Evolutionary conservation across 2,113 vertebrate species (phyloP), one percentile per base, ranked within the genome.

Genomic region (Proterorhinus semilunaris): DNA sequence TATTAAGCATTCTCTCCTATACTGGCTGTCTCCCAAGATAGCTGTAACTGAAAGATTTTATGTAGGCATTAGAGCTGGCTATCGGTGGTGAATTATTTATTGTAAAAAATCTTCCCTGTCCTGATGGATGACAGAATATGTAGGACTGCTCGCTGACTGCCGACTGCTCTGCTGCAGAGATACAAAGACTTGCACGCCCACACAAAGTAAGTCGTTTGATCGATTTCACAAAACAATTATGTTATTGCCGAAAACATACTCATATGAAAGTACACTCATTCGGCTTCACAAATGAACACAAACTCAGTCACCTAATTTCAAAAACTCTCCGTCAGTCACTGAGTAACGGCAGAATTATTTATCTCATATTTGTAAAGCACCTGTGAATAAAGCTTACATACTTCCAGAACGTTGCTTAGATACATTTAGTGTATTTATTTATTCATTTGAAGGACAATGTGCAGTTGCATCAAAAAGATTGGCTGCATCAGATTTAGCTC

Each of bases 1-100:
- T 92, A 91, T 91, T 84, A 90, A 89, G 86, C 88, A 89, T 79
- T 86, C 87, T 87, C 86, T 75, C 76, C 83, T 82, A n/a, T n/a
- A 83, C 88, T 90, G 88, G 86, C 86, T 71, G 76, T 66, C 73
- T 91, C 89, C 90, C 90, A 90, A 74, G 86, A 90, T 85, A 84
- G 83, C 83, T 91, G 89, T 91, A 91, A 90, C 87, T 78, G 87
- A 88, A 86, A 91, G 86, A 91, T 90, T 88, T 90, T 88, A 76
- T 90, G 90, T 90, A 83, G 85, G 84, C 89, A 91, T 90, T 87
- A 90, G 82, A 65, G 79, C 87, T 81, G 86, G 86, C 88, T 89
- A 88, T 87, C 86, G 74, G 68, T 82, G 79, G 83, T 91, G 89
- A 91, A 91, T 91, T 88, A 91, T 90, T 90, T 90, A 91, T 91